phyloP scores from a whole-genome alignment of 2,113 vertebrate genomes.

The Zosterops hypoxanthus region DNA sequence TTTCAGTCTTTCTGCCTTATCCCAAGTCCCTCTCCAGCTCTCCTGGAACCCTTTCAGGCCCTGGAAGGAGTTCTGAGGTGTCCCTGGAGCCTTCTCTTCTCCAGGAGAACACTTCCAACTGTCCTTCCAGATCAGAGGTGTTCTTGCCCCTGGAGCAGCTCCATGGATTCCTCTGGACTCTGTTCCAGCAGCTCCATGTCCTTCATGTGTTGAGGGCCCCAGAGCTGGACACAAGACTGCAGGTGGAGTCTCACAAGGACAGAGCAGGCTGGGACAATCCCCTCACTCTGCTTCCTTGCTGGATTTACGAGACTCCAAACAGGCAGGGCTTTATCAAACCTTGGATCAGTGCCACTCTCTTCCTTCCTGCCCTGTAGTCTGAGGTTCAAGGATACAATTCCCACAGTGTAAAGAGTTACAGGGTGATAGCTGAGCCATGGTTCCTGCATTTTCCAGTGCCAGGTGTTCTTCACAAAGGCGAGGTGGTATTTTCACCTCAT shows the following conservation, averaged over 20 bases:
- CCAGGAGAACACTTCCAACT: background rate
- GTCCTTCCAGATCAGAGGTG: background rate
- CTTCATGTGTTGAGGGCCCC: background rate
- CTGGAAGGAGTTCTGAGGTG: background rate
- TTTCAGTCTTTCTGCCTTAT: background rate
- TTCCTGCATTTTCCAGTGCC: background rate
- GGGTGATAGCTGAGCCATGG: background rate
- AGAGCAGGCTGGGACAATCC: background rate
- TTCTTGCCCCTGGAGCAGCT: background rate
- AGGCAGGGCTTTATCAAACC: background rate
- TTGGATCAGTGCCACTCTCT: background rate
- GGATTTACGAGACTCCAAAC: background rate
- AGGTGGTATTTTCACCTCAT: background rate
- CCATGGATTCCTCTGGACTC: background rate
- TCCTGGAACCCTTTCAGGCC: background rate
- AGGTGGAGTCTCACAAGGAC: background rate
- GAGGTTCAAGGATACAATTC: background rate
- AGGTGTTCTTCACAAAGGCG: background rate
- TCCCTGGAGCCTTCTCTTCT: background rate
- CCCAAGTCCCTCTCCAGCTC: background rate
- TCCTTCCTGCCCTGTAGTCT: background rate
- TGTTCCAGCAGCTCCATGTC: background rate
- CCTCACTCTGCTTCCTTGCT: background rate
- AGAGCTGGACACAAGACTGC: background rate
- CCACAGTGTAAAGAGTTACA: rapidly evolving